Base-by-base conservation (phyloP, 2,888 invertebrate species). In the Parasteatoda lunata region DNA sequence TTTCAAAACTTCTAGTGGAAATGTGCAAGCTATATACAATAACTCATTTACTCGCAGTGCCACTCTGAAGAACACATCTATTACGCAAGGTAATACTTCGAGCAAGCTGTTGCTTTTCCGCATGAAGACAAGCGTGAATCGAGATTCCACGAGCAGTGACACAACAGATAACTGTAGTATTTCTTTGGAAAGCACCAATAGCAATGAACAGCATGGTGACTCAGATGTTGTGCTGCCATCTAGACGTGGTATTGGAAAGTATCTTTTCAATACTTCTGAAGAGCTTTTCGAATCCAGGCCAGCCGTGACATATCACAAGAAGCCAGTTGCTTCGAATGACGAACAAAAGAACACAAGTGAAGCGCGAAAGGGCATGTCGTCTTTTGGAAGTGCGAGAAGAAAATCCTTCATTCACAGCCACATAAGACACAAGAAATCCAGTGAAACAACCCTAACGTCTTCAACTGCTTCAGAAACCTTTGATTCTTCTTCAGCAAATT, bases 121-220 rank as follows among this genome's bases (percentile, higher is more conserved):
- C 59, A 54, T 88, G 8, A 88, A 81, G 47, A 65, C 83, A 7
- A 81, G 82, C 64, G 49, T 88, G 64, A 88, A 78, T 8, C 68
- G 83, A 54, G 88, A 88, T 78, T 88, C 88, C 4, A 88, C 88
- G 0, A 88, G 88, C 48, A 88, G 88, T 48, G 88, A 88, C 72
- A 88, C 88, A 0, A 88, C 88, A 0, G 88, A 88, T 9, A 88
- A 88, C 30, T 88, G 77, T 51, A 84, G 88, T 49, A 88, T 84
- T 64, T 88, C 88, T 30, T 45, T 88, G 0, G 88, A 88, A 49
- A 82, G 86, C 71, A 84, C 66, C 51, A 80, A 85, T 51, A 81
- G 86, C 51, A 84, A 80, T 45, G 87, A 88, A 13, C 77, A 85
- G 11, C 76, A 75, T 9, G 13, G 13, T 13, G 88, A 88, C 8